These are phyloP conservation scores for Dilophus febrilis DNA, from an alignment of 2,888 invertebrate species.

Conservation along the genomic window DNA sequence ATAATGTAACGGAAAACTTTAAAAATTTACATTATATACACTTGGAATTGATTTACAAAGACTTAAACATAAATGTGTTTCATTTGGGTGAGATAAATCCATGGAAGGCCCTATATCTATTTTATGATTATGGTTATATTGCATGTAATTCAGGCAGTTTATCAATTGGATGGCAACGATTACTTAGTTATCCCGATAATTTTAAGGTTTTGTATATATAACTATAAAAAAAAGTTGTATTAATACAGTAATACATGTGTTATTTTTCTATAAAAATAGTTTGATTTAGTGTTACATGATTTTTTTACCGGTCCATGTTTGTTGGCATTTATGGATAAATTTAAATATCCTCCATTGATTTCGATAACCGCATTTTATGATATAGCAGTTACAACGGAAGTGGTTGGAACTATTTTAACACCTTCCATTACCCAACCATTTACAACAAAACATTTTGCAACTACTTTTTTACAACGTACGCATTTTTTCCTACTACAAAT, in stretches of 20 bases:
- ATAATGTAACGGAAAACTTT: slow-evolving; percentile 2
- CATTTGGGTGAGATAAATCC: neutral
- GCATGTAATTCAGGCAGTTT: neutral
- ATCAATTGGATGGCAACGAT: slow-evolving; percentile 13
- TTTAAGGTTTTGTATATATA: slow-evolving; percentile 11
- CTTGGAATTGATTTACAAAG: slow-evolving; percentile 7
- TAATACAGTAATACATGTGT: no score
- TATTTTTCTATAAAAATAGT: no score
- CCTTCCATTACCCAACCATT: no score
- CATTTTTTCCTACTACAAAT: neutral
- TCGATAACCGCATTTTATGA: slow-evolving; percentile 17
- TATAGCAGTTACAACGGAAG: slow-evolving; percentile 12
- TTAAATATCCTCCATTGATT: slow-evolving; percentile 20
- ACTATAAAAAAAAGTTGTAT: no score
- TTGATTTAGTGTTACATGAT: slow-evolving; percentile 24
- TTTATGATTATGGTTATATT: neutral
- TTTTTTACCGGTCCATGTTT: slow-evolving; percentile 18
- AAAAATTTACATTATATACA: slow-evolving; percentile 7
- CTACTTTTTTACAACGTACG: no score
- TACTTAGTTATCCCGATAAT: slow-evolving; percentile 17
- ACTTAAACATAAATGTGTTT: neutral
- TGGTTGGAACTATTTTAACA: slow-evolving; percentile 10
- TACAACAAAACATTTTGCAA: no score
- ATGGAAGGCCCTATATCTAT: no score
- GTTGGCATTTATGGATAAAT: slow-evolving; percentile 19